Base-by-base conservation (phyloP, 1,140 invertebrate genomes). In the Anthonomus grandis region DNA sequence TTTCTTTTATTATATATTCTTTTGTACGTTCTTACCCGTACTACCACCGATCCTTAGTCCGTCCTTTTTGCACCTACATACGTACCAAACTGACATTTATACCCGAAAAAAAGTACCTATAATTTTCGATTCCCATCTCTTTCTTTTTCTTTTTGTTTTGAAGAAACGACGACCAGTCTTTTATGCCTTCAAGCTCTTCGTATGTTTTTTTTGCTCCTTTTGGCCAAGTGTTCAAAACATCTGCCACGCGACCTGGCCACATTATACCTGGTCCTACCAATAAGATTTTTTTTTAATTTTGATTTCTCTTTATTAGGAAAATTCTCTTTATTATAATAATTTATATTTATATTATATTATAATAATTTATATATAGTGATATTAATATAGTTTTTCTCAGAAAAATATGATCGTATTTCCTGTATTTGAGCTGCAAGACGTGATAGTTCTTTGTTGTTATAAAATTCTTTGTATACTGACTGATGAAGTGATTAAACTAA, bases 171-270 rank as follows among this genome's bases (percentile, higher is more conserved):
- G 52, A 38, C 44, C 45, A n/a, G n/a, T n/a, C n/a, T n/a, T 9
- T 48, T 22, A 1, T 25, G 22, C 3, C 42, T 22, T 18, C 1
- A 4, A 1, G 21, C 24, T 46, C 31, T 50, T 50, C 31, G 42
- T n/a, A 21, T 23, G 23, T 23, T 34, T 53, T 53, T 53, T 34
- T 56, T 41, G 4, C 37, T 25, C 10, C 13, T 9, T 31, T 46
- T 44, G 47, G 47, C 47, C 56, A 58, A 58, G 56, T 58, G 56
- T 52, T 58, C 56, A 13, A 39, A 59, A 53, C 57, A 59, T 59
- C 57, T 59, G 57, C 57, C 57, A 59, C 57, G 57, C 57, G 57
- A 46, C 57, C 49, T 19, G 19, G 27, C 44, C 56, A 52, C 48
- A 39, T 51, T 38, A 58, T 50, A 45, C 47, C 48, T 23, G 18